phyloP scores from a whole-genome alignment of 2,113 vertebrate species.

The Cephalopholis sonnerati region DNA sequence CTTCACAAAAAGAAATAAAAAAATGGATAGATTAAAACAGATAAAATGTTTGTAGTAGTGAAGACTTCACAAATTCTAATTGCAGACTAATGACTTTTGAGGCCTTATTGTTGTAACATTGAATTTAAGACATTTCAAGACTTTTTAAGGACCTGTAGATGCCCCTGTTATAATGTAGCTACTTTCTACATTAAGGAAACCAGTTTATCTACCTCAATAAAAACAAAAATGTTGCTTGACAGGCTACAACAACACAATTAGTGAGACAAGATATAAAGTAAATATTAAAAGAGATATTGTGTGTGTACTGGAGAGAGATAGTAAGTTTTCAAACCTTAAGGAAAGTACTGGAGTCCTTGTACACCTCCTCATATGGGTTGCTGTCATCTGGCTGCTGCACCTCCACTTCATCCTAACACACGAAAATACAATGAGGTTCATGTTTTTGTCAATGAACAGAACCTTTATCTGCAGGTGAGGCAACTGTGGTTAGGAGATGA shows the following conservation, averaged over 20 bases:
- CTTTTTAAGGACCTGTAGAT: no score
- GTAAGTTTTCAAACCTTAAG: conserved; percentile 88
- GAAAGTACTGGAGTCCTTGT: conserved; percentile 99
- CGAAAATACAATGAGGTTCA: not conserved
- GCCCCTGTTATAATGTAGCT: not conserved
- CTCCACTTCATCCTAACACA: conserved; percentile 92
- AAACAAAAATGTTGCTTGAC: not conserved
- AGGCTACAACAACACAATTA: not conserved
- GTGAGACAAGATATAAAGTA: not conserved
- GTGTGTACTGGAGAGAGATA: not conserved
- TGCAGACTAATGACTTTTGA: no score
- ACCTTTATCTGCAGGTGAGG: not conserved
- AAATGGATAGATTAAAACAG: no score
- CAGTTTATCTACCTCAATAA: not conserved
- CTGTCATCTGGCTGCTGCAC: conserved; percentile 92
- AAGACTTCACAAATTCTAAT: no score
- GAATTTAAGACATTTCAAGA: no score
- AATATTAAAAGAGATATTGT: not conserved
- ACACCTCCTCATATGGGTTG: conserved; percentile 95
- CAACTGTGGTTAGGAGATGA: not conserved
- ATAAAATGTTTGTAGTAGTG: no score
- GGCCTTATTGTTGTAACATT: no score
- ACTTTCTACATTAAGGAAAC: not conserved
- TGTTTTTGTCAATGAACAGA: not conserved
- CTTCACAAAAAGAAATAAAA: no score